A percentile compares a stretch with the other conserved stretches of the same genome.
Evolutionary conservation across 1,140 invertebrate species (phyloP).

Genomic region (Bicyclus anynana): DNA sequence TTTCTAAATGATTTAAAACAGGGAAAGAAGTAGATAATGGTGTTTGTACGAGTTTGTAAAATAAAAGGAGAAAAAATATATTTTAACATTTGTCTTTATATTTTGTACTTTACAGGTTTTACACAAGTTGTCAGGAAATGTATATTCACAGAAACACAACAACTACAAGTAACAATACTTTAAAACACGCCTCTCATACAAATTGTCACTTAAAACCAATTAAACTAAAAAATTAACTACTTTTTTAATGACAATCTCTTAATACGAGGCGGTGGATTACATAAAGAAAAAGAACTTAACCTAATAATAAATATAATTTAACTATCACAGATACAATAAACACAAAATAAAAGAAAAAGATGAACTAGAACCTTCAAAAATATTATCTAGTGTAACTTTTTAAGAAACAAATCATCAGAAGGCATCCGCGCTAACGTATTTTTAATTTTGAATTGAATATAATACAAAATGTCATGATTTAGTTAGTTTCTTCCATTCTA

Average conservation of each 20-base stretch:
- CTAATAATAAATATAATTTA: constrained; percentile 18
- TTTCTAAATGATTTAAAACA: too few species aligned
- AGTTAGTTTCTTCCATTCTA: too few species aligned
- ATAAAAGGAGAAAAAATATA: too few species aligned
- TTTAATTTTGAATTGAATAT: too few species aligned
- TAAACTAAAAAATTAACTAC: background rate
- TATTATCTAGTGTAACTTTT: background rate
- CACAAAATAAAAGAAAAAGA: background rate
- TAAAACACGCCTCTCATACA: background rate
- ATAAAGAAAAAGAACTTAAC: constrained; percentile 1
- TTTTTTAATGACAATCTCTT: background rate
- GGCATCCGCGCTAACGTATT: too few species aligned
- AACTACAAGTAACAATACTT: background rate
- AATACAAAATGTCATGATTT: too few species aligned
- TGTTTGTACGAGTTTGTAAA: too few species aligned
- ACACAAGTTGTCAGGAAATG: background rate
- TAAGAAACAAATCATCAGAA: too few species aligned
- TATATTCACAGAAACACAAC: background rate
- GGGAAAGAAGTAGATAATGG: too few species aligned
- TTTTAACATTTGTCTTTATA: too few species aligned
- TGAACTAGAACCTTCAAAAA: background rate
- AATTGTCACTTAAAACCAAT: background rate
- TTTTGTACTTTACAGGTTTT: constrained; percentile 14
- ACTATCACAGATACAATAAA: constrained; percentile 44
- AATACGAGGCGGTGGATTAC: background rate